A percentile compares a stretch with the other conserved stretches of the same genome.
phyloP scores from a whole-genome alignment of 2,113 vertebrate species.

The Cololabis saira region DNA sequence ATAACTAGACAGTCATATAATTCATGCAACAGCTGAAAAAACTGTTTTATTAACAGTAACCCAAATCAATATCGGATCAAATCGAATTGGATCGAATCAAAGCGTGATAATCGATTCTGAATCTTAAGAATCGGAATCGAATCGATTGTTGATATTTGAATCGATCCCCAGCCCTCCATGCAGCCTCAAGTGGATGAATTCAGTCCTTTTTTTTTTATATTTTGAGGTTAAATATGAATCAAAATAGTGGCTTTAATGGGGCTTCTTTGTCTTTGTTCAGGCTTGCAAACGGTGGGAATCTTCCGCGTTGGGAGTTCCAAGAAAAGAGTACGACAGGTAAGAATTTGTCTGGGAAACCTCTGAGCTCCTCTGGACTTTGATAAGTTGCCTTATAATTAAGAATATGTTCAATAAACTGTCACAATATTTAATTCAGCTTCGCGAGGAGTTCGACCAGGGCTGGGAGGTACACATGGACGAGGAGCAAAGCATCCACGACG shows the following conservation, averaged over 20 bases:
- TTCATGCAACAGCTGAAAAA: too few relatives aligned
- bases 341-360: background rate
- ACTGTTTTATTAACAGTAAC: too few relatives aligned
- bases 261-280: slow-evolving; percentile 71
- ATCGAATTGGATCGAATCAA: too few relatives aligned
- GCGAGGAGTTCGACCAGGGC: slow-evolving; percentile 94
- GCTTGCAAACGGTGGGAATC: slow-evolving; percentile 96
- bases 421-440: slow-evolving; percentile 80
- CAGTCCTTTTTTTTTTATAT: background rate
- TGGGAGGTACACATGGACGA: slow-evolving; percentile 90
- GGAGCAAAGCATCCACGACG: slow-evolving; percentile 94
- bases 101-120: too few relatives aligned
- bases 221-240: background rate
- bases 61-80: too few relatives aligned
- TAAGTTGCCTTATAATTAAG: background rate
- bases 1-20: too few relatives aligned
- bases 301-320: slow-evolving; percentile 98
- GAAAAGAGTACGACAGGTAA: slow-evolving; percentile 97
- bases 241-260: slow-evolving; percentile 3
- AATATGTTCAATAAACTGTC: background rate
- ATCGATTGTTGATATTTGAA: too few relatives aligned
- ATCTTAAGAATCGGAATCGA: too few relatives aligned
- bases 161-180: too few relatives aligned
- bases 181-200: background rate
- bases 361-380: background rate